A percentile compares a stretch with the other conserved stretches of the same genome.
phyloP scores from a whole-genome alignment of 2,888 invertebrate species.

The Plusia festucae region DNA sequence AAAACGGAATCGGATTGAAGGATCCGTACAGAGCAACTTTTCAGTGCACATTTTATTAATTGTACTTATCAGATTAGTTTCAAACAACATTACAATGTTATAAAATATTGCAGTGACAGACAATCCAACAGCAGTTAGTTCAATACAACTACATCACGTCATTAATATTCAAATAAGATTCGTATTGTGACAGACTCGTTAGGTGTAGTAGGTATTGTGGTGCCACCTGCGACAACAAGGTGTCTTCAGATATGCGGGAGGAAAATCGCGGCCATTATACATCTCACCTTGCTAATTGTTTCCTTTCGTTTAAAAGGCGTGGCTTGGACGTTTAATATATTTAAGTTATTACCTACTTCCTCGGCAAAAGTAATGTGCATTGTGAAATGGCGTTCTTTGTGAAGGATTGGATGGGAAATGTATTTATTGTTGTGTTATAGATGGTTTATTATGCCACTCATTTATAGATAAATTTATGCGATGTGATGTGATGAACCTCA shows the following conservation, averaged over 20 bases:
- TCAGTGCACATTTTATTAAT: too few species aligned
- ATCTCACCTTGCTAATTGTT: slow-evolving; percentile 86
- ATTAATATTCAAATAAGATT: slow-evolving; percentile 18
- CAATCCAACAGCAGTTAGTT: background rate
- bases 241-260: slow-evolving; percentile 57
- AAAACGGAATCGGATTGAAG: too few species aligned
- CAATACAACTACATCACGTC: background rate
- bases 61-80: too few species aligned
- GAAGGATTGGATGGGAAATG: background rate
- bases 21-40: too few species aligned
- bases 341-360: slow-evolving; percentile 33
- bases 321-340: slow-evolving; percentile 42
- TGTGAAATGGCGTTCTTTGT: background rate
- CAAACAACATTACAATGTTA: background rate
- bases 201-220: slow-evolving; percentile 56
- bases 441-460: too few species aligned
- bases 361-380: slow-evolving; percentile 3
- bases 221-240: slow-evolving; percentile 74
- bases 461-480: too few species aligned
- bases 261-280: slow-evolving; percentile 71
- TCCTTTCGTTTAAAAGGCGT: slow-evolving; percentile 65
- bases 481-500: too few species aligned
- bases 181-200: slow-evolving; percentile 18
- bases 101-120: background rate
- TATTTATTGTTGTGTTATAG: background rate